A percentile compares a stretch with the other conserved stretches of the same genome.
Evolutionary conservation across 2,113 vertebrate species (phyloP).

Genomic region (Sapayoa aenigma): DNA sequence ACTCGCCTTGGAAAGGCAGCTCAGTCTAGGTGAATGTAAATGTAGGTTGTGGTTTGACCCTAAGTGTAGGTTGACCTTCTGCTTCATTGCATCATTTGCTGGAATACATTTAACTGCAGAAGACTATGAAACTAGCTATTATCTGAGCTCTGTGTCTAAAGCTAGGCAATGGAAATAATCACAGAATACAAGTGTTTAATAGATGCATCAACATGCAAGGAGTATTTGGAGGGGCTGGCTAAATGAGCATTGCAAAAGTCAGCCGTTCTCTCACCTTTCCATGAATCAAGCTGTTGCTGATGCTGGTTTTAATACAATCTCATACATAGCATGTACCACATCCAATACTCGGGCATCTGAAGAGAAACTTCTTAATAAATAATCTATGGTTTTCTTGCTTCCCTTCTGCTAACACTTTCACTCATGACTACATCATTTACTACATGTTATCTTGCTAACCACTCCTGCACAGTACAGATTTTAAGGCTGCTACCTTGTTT

Average conservation of each 20-base stretch:
- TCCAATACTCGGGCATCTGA: background rate
- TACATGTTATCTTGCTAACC: background rate
- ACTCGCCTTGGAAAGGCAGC: background rate
- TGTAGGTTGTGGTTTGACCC: background rate
- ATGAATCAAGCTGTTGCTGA: background rate
- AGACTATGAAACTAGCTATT: background rate
- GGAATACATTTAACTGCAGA: background rate
- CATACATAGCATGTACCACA: background rate
- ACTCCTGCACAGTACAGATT: background rate
- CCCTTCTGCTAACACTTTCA: background rate
- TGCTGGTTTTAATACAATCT: background rate
- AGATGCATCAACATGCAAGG: background rate
- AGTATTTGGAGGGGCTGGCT: background rate
- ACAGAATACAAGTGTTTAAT: background rate
- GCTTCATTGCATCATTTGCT: background rate
- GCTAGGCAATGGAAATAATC: background rate
- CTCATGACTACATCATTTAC: background rate
- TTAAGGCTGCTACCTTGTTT: background rate
- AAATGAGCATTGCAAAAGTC: background rate
- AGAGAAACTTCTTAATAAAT: background rate
- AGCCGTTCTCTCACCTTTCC: background rate
- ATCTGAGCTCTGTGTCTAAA: background rate
- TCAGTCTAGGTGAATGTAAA: background rate
- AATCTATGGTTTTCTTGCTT: background rate
- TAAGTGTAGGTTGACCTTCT: background rate